Percentiles rank a stretch among this genome's conserved stretches.
These are phyloP conservation scores for Platyura marginata DNA, from an alignment of 1,140 invertebrate species.

Conservation along the genomic window DNA sequence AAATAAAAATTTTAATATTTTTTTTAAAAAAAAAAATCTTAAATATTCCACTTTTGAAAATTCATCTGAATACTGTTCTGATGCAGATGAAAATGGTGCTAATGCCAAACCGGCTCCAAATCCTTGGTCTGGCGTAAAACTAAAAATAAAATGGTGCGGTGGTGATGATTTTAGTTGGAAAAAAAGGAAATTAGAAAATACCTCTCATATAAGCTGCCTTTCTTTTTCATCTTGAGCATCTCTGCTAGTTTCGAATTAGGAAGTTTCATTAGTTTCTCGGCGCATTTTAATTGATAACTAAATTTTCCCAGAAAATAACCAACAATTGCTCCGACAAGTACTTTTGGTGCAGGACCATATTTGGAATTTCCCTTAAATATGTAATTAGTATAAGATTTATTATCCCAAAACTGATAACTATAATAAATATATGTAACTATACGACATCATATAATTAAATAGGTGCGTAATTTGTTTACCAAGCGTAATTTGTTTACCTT, in stretches of 20 bases:
- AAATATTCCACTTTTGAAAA: conserved; percentile 27
- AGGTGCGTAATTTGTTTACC: too few relatives aligned
- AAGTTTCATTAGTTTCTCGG: conserved; percentile 53
- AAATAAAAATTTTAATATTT: background rate
- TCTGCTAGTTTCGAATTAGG: conserved; percentile 26
- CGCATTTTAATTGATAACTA: conserved; percentile 50
- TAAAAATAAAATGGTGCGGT: background rate
- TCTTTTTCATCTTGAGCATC: conserved; percentile 7
- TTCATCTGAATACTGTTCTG: conserved; percentile 13
- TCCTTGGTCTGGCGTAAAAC: conserved; percentile 20
- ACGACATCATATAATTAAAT: conserved; percentile 6
- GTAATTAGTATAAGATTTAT: background rate
- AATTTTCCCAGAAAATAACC: conserved; percentile 59
- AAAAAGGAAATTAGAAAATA: background rate
- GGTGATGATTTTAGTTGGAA: background rate
- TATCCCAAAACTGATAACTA: conserved; percentile 2
- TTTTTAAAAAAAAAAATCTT: conserved; percentile 5
- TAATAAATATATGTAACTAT: background rate
- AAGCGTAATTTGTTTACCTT: too few relatives aligned
- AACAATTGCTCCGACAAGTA: conserved; percentile 36
- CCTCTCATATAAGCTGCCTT: background rate
- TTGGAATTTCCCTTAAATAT: conserved; percentile 29
- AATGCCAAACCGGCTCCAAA: conserved; percentile 26
- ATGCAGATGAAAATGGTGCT: conserved; percentile 21
- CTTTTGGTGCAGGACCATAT: conserved; percentile 46